Percentiles rank a stretch among this genome's conserved stretches.
These are phyloP conservation scores for Crossaster papposus DNA, from an alignment of 53 echinoderm and acorn worm genomes.

Conservation along the genomic window DNA sequence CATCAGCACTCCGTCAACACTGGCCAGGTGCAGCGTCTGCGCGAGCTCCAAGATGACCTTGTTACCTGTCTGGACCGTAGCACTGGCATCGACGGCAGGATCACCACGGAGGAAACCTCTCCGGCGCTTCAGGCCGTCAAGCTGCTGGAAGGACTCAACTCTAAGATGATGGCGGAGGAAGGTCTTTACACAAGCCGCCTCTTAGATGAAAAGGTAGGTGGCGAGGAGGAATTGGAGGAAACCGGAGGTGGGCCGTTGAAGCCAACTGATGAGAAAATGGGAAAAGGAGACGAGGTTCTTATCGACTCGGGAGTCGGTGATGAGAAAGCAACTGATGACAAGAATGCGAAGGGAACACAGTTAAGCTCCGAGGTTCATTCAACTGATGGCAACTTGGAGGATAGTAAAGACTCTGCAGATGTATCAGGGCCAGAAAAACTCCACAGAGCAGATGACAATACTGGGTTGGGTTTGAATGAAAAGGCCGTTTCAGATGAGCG, in stretches of 20 bases:
- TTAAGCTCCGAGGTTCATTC: neutral
- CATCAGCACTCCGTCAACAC: slow-evolving; percentile 75
- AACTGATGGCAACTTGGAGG: neutral
- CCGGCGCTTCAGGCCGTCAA: slow-evolving; percentile 49
- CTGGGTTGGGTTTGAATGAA: neutral
- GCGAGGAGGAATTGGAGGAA: neutral
- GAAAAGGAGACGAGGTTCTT: neutral
- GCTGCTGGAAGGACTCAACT: slow-evolving; percentile 38
- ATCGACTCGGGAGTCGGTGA: neutral
- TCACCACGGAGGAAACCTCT: slow-evolving; percentile 39
- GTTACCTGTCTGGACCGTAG: slow-evolving; percentile 85
- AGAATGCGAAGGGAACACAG: neutral
- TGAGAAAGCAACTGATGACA: neutral
- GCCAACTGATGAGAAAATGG: neutral
- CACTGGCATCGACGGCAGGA: slow-evolving; percentile 19
- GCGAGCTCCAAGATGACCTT: slow-evolving; percentile 90
- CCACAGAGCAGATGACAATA: neutral
- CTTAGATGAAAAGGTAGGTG: slow-evolving; percentile 55
- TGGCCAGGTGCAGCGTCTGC: slow-evolving; percentile 88
- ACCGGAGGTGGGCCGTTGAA: neutral
- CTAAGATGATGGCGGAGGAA: slow-evolving; percentile 40
- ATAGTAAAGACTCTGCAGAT: neutral
- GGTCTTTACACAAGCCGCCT: neutral
- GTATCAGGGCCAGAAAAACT: neutral
- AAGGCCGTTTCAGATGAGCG: neutral